Percentiles rank a stretch among this genome's conserved stretches.
Conservation (phyloP, 2,888 invertebrate genomes). For the Eupithecia subfuscata region DNA sequence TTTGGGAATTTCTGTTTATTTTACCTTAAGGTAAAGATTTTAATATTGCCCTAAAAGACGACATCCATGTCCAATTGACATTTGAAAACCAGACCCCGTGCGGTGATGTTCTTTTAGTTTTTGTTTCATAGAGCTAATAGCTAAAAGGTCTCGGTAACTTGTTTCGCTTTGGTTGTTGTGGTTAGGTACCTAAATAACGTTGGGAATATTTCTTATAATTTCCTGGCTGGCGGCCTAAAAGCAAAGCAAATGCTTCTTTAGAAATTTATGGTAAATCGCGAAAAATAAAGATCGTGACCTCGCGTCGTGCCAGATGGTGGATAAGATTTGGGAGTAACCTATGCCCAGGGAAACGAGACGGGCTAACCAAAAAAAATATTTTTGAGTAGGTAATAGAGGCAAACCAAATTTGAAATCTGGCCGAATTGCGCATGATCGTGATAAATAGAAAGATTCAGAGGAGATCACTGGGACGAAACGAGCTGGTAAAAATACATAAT, state of each 20-base stretch:
- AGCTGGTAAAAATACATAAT: not conserved
- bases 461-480: not conserved
- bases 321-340: not conserved
- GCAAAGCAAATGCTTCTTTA: not conserved
- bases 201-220: not conserved
- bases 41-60: slow-evolving; percentile 9
- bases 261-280: not conserved
- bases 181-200: not conserved
- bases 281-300: not conserved
- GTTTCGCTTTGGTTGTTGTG: not conserved
- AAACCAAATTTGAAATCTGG: not conserved
- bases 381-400: not conserved
- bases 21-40: not conserved
- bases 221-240: not conserved
- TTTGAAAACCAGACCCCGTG: slow-evolving; percentile 42
- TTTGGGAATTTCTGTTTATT: not conserved
- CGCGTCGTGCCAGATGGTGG: not conserved
- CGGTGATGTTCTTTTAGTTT: slow-evolving; percentile 13
- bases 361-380: not conserved
- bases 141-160: slow-evolving; percentile 2
- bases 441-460: not conserved
- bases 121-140: not conserved
- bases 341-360: not conserved
- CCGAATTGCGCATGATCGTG: not conserved
- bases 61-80: slow-evolving; percentile 34